phyloP scores from a whole-genome alignment of 2,113 vertebrate genomes.

The Hemicordylus capensis region DNA sequence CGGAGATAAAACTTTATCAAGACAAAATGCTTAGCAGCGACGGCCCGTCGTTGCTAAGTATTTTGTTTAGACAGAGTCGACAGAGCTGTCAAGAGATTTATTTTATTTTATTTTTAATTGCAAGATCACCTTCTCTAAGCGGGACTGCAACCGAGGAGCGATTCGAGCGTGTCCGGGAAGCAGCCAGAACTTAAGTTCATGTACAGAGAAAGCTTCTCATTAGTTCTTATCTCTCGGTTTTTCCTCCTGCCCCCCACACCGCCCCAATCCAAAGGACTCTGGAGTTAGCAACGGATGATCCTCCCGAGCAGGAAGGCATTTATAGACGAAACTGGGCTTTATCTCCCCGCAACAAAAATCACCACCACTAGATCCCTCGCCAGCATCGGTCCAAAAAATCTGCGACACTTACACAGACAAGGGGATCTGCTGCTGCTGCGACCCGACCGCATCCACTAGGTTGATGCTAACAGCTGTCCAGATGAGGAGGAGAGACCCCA shows the following conservation, averaged over 20 bases:
- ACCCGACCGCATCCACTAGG: conserved; percentile 80
- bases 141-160: background rate
- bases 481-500: conserved; percentile 75
- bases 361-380: background rate
- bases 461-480: conserved; percentile 80
- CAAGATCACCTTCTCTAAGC: background rate
- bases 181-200: conserved; percentile 19
- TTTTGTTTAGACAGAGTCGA: too few relatives aligned
- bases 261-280: background rate
- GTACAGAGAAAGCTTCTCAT: background rate
- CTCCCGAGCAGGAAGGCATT: background rate
- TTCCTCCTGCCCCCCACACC: background rate
- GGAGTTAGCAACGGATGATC: too few relatives aligned
- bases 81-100: too few relatives aligned
- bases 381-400: conserved; percentile 32
- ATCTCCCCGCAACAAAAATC: background rate
- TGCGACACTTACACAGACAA: conserved; percentile 91
- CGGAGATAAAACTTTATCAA: background rate
- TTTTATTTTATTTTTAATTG: background rate
- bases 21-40: background rate
- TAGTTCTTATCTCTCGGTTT: too few relatives aligned
- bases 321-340: background rate
- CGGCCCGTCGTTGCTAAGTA: too few relatives aligned
- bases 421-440: conserved; percentile 95
- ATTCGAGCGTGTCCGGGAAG: conserved; percentile 8